A percentile compares a stretch with the other conserved stretches of the same genome.
These are phyloP conservation scores for Lethenteron camtschaticum DNA, from an alignment of 2,113 vertebrate species.

Conservation along the genomic window DNA sequence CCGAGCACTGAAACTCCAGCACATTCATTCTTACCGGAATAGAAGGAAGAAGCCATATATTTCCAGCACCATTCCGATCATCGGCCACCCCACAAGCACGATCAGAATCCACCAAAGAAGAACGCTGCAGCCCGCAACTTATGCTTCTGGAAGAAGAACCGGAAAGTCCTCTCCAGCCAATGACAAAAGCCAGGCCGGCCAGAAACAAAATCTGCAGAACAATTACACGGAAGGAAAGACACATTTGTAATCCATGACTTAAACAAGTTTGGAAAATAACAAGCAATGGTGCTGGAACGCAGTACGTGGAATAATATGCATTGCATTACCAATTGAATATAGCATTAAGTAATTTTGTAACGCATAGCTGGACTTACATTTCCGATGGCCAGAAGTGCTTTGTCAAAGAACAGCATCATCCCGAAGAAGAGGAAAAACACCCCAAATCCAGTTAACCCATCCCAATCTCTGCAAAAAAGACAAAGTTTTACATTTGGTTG, in stretches of 20 bases:
- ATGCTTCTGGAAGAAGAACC: conserved; percentile 97
- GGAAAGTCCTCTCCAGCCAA: conserved; percentile 85
- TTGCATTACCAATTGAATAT: too few relatives aligned
- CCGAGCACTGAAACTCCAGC: conserved; percentile 2
- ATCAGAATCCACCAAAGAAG: conserved; percentile 79
- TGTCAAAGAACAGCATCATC: conserved; percentile 98
- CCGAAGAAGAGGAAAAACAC: conserved; percentile 97
- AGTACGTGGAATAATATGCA: too few relatives aligned
- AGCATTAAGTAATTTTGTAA: too few relatives aligned
- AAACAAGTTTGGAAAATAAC: too few relatives aligned
- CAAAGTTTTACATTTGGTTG: conserved; percentile 7
- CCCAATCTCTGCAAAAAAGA: conserved; percentile 59
- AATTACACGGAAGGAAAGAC: too few relatives aligned
- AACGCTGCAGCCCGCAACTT: conserved; percentile 87
- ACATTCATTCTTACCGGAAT: conserved; percentile 43
- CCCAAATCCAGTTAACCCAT: conserved; percentile 85
- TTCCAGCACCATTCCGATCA: conserved; percentile 78
- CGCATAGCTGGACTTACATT: conserved; percentile 46
- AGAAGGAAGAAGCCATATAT: conserved; percentile 89
- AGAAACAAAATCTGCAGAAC: conserved; percentile 67
- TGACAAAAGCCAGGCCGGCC: conserved; percentile 76
- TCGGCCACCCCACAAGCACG: conserved; percentile 84
- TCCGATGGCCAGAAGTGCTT: conserved; percentile 86
- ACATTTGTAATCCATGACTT: too few relatives aligned
- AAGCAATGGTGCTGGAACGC: too few relatives aligned